Conservation (phyloP, 2,888 invertebrate genomes). For the Tanypteryx hageni region DNA sequence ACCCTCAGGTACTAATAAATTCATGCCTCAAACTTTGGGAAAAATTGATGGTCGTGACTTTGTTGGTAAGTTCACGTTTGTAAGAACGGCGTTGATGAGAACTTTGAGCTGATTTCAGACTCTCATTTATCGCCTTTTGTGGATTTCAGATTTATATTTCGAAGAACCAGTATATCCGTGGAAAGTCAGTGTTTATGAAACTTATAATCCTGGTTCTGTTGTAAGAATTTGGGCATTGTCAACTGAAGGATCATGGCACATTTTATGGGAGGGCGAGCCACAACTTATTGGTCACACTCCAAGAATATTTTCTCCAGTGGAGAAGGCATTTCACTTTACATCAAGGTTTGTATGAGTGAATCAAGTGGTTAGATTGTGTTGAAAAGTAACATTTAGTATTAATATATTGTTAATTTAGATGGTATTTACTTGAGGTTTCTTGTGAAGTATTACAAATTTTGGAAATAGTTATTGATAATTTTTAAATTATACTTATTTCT, state of each 20-base stretch:
- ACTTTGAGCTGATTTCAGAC: neutral
- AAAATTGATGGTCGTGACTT: constrained; percentile 86
- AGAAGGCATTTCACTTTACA: constrained; percentile 78
- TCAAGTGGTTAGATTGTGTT: neutral
- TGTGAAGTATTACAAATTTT: too few species aligned
- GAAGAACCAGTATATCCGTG: constrained; percentile 82
- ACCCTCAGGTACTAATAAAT: constrained; percentile 83
- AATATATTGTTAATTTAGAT: too few species aligned
- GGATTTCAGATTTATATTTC: constrained; percentile 80
- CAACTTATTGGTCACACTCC: constrained; percentile 80
- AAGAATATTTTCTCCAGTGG: constrained; percentile 86
- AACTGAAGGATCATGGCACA: constrained; percentile 80
- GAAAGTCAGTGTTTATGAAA: constrained; percentile 87
- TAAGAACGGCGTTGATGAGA: constrained; percentile 68
- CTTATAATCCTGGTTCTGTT: constrained; percentile 90
- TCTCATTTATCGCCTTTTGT: constrained; percentile 57
- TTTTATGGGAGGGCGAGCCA: constrained; percentile 87
- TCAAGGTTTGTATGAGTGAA: constrained; percentile 76
- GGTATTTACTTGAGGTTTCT: too few species aligned
- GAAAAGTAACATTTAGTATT: too few species aligned
- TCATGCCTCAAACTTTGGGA: constrained; percentile 85
- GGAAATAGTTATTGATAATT: too few species aligned
- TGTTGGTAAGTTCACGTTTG: constrained; percentile 79
- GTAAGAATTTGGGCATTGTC: constrained; percentile 86
- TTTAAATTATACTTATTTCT: too few species aligned